These are phyloP conservation scores for Campoplex nolae DNA, from an alignment of 2,888 invertebrate species.

Conservation along the genomic window DNA sequence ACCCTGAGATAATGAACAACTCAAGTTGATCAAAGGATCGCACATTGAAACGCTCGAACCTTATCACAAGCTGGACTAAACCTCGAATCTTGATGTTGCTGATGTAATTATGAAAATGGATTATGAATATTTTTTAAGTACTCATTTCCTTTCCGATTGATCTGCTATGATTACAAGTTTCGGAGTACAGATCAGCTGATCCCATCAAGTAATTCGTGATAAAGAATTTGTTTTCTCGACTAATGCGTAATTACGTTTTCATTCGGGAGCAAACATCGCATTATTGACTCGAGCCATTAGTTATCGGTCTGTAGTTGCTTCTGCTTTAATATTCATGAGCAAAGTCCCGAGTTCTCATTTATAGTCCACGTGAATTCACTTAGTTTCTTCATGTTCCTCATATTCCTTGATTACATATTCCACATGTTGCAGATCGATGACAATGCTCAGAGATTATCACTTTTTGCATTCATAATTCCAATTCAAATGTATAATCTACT, in stretches of 20 bases:
- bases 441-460: background rate
- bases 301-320: background rate
- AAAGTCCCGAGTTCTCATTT: background rate
- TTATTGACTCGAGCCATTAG: background rate
- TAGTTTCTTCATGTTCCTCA: background rate
- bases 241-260: background rate
- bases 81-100: background rate
- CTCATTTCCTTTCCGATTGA: background rate
- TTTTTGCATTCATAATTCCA: background rate
- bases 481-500: background rate
- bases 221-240: background rate
- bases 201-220: background rate
- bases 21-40: background rate
- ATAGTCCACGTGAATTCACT: background rate
- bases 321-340: constrained; percentile 13
- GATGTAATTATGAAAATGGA: background rate
- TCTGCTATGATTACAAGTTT: background rate
- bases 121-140: background rate
- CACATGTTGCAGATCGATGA: background rate
- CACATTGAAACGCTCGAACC: background rate
- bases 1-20: background rate
- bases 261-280: background rate
- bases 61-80: too few species aligned
- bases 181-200: background rate
- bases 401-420: background rate